These are phyloP conservation scores for Notoglanidium macrostoma DNA, from an alignment of 2,797 vertebrate species.

Conservation along the genomic window DNA sequence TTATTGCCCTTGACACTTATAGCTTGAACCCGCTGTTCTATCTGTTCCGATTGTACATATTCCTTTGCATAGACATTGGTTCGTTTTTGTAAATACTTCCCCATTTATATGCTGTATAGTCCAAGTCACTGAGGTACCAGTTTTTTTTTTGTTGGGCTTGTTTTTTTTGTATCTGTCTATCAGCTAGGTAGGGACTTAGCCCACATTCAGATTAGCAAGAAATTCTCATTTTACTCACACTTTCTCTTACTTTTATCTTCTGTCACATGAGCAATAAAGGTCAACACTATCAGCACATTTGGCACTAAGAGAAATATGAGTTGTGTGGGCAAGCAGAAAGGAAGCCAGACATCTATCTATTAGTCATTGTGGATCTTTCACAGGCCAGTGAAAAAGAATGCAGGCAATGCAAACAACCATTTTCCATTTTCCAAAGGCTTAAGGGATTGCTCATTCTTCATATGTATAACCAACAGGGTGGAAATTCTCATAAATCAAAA, in stretches of 20 bases:
- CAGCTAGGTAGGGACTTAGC: not conserved
- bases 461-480: not conserved
- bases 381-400: not conserved
- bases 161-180: not conserved
- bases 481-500: not conserved
- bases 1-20: not conserved
- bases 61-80: not conserved
- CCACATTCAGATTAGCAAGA: not conserved
- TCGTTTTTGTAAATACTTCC: not conserved
- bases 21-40: not conserved
- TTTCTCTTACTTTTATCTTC: not conserved
- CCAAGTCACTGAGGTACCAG: not conserved
- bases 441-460: not conserved
- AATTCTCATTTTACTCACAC: not conserved
- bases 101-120: not conserved
- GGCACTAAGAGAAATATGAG: not conserved
- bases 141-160: not conserved
- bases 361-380: not conserved
- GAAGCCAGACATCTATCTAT: not conserved
- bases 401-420: not conserved
- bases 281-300: not conserved
- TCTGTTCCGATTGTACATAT: not conserved
- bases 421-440: slow-evolving; percentile 1
- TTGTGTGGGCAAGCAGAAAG: not conserved
- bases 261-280: not conserved